A percentile compares a stretch with the other conserved stretches of the same genome.
phyloP scores from a whole-genome alignment of 2,797 vertebrate species.

The Alectoris magna region DNA sequence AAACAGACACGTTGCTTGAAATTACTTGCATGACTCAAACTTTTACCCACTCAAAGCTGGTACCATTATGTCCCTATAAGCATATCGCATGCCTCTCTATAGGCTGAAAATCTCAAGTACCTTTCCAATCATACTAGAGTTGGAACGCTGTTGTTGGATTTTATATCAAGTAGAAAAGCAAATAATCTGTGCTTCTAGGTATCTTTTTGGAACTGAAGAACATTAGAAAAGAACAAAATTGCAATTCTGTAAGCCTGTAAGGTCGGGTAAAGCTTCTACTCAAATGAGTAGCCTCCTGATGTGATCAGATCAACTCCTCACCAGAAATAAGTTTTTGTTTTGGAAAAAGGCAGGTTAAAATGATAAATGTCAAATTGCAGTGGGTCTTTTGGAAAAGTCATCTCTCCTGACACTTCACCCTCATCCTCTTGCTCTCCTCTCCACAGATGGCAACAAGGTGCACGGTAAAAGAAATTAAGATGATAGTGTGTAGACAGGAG shows the following conservation, averaged over 20 bases:
- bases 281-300: background rate
- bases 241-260: background rate
- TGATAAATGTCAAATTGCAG: slow-evolving; percentile 85
- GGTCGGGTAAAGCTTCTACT: background rate
- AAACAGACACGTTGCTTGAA: background rate
- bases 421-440: slow-evolving; percentile 46
- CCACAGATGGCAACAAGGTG: slow-evolving; percentile 86
- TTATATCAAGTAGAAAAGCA: background rate
- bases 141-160: background rate
- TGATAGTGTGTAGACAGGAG: slow-evolving; percentile 92
- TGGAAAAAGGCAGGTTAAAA: slow-evolving; percentile 78
- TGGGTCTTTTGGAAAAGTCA: slow-evolving; percentile 68
- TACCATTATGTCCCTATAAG: background rate
- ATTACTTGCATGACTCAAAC: background rate
- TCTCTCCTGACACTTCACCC: slow-evolving; percentile 83
- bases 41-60: background rate
- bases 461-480: slow-evolving; percentile 90
- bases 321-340: background rate
- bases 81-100: rapidly evolving
- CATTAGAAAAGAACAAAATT: background rate
- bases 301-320: background rate
- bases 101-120: background rate
- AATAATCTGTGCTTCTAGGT: background rate
- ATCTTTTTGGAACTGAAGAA: background rate
- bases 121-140: background rate